Evolutionary conservation across 2,797 vertebrate species (phyloP).

Genomic region (Lophius americanus): DNA sequence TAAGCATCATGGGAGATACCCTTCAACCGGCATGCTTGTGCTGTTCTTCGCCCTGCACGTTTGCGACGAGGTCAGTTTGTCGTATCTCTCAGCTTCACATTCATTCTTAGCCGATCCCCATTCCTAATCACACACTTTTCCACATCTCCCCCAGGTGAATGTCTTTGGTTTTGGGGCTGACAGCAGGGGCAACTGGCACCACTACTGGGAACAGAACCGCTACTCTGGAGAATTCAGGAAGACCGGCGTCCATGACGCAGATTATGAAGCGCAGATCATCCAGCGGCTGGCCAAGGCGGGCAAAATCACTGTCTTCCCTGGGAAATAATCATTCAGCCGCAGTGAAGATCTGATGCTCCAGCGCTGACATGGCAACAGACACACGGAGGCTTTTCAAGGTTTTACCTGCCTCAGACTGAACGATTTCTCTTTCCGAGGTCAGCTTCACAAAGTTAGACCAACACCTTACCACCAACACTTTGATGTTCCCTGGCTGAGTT

Average conservation of each 20-base stretch:
- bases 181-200: slow-evolving; percentile 97
- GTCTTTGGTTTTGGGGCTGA: slow-evolving; percentile 98
- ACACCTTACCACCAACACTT: too few relatives aligned
- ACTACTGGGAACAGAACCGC: slow-evolving; percentile 99
- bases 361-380: slow-evolving; percentile 3
- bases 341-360: not conserved
- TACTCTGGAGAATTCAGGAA: slow-evolving; percentile 98
- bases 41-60: slow-evolving; percentile 97
- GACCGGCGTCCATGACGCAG: slow-evolving; percentile 96
- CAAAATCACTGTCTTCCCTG: slow-evolving; percentile 93
- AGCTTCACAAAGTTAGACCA: slow-evolving; percentile 7
- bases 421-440: slow-evolving; percentile 4
- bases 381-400: slow-evolving; percentile 17
- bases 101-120: not conserved
- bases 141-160: slow-evolving; percentile 85
- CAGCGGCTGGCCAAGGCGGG: slow-evolving; percentile 89
- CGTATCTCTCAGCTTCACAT: not conserved
- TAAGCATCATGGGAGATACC: slow-evolving; percentile 94
- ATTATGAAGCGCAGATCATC: slow-evolving; percentile 96
- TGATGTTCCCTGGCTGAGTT: too few relatives aligned
- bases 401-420: slow-evolving; percentile 6
- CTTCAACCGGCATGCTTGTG: slow-evolving; percentile 98
- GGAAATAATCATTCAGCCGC: slow-evolving; percentile 75
- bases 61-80: slow-evolving; percentile 90
- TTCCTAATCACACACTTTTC: not conserved